phyloP scores from a whole-genome alignment of 2,113 vertebrate genomes.

The Microcebus tavaratra region DNA sequence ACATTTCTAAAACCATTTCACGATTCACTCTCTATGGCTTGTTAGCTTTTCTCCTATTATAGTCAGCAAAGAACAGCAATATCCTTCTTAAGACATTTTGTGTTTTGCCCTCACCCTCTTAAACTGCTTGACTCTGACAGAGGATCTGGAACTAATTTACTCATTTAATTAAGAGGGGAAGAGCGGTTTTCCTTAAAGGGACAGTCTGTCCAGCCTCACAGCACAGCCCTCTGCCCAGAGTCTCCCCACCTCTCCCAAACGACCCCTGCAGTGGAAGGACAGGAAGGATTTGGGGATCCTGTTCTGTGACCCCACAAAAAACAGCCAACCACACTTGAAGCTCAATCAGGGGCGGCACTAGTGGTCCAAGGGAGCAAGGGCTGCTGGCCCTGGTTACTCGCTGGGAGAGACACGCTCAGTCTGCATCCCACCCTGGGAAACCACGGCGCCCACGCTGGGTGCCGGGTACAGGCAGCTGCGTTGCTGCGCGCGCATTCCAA shows the following conservation, averaged over 20 bases:
- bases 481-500: not conserved
- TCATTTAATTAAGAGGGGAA: slow-evolving; percentile 83
- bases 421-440: not conserved
- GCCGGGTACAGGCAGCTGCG: not conserved
- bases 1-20: not conserved
- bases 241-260: not conserved
- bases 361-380: not conserved
- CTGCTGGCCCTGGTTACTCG: not conserved
- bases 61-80: not conserved
- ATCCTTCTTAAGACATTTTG: not conserved
- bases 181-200: slow-evolving; percentile 57
- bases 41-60: not conserved
- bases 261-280: not conserved
- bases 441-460: not conserved
- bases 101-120: not conserved
- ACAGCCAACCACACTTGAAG: not conserved
- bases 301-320: not conserved
- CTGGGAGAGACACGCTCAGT: not conserved
- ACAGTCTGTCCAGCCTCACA: not conserved
- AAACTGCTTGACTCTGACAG: slow-evolving; percentile 64
- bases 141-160: slow-evolving; percentile 84
- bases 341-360: not conserved
- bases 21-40: not conserved
- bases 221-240: not conserved
- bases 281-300: not conserved